Base-by-base conservation (phyloP, 1,140 invertebrate species). In the Danaus melanippus region DNA sequence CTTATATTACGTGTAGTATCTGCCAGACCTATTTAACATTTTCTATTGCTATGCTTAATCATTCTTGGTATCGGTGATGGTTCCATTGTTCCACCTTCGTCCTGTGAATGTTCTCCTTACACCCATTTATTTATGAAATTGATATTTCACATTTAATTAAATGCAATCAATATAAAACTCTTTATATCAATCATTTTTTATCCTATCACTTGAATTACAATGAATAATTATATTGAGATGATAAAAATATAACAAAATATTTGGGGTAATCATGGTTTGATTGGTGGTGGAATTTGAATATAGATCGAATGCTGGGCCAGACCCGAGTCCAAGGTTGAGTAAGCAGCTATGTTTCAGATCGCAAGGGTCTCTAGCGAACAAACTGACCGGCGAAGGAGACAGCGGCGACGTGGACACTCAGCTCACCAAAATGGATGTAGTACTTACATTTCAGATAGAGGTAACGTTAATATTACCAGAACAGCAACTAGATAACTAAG, bases 381-480 rank as follows among this genome's bases (percentile, higher is more conserved):
- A 97, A 89, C 87, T 96, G 83, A 86, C 82, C 9, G 84, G 84
- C 7, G 97, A 98, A 87, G 93, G 93, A 46, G 94, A 97, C 80
- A 93, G 94, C 40, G 96, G 95, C 46, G 96, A 98, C 81, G 94
- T 93, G 67, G 95, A 96, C 82, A 93, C 95, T 42, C 94, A 96
- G 76, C 89, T 98, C 46, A 96, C 95, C 50, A 99, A 99, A 90
- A 92, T 97, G 88, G 97, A 99, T 90, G 97, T 99, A 62, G 96
- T 98, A 50, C 90, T 99, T 60, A 96, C 94, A 46, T 99, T 99
- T 89, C 95, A 96, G 79, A 89, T 99, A 56, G 97, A 99, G 92
- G 97, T 98, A 88, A 89, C 87, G 46, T 15, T 1, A 15, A 15
- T 15, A 15, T 15, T 15, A 15, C 15, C 15, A 15, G 15, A 39